Evolutionary conservation across 2,888 invertebrate genomes (phyloP), one percentile per base, ranked within the genome.

Genomic region (Cephonodes hylas): DNA sequence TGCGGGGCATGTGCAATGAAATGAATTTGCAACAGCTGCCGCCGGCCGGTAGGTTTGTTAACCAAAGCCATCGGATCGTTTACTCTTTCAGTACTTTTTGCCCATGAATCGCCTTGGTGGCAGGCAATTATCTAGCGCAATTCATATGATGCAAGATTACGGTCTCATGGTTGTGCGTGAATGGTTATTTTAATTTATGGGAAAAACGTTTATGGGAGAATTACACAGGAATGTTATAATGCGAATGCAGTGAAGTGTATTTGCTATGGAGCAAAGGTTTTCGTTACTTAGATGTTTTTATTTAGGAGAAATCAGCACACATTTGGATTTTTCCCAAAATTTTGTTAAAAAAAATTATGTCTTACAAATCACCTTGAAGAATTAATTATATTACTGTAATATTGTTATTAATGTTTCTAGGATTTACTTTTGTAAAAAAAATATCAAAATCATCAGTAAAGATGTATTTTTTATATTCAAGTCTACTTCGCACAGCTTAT

Each of bases 1-100:
- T 61, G 45, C 45, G 34, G 25, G 15, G 38, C 25, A 25, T 23
- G 34, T 61, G 62, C 63, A 66, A 64, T 46, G 42, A 61, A 64
- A 57, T 34, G 58, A 53, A 58, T 66, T 62, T 27, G 62, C 60
- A 58, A 25, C 65, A 65, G 64, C 65, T 65, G 65, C 59, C 58
- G 25, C 20, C 62, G 38, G 20, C 58, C 53, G 44, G 38, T 59
- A 42, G 38, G 23, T 13, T 44, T 59, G 42, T 23, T 13, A 59
- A 60, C 60, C 18, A 4, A 23, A 6, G 7, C 5, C 23, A 8
- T 31, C 38, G 34, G 23, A 53, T 23, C 25, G 25, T 13, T 22
- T 13, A 25, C 1, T 46, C 46, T 15, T 42, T 42, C 13, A 10
- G 13, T 48, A 13, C 45, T 34, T 45, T 59, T 34, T 2, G 53